These are phyloP conservation scores for Gopherus evgoodei DNA, from an alignment of 2,113 vertebrate genomes.

Conservation along the genomic window DNA sequence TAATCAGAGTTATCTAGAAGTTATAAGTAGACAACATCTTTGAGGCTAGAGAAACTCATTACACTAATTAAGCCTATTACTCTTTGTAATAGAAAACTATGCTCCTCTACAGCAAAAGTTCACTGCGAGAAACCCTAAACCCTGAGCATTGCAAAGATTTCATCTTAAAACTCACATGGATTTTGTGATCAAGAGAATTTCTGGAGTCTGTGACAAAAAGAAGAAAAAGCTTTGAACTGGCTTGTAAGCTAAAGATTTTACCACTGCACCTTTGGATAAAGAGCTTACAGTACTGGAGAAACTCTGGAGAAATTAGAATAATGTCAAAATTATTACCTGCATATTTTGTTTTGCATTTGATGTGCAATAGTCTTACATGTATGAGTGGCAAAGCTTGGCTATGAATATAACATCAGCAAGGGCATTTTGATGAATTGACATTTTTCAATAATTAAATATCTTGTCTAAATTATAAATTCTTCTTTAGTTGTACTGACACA, in stretches of 20 bases:
- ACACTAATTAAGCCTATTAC: not conserved
- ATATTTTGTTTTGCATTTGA: not conserved
- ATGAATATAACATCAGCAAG: not conserved
- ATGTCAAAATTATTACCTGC: not conserved
- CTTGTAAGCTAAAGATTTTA: not conserved
- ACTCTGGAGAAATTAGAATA: not conserved
- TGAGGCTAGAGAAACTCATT: not conserved
- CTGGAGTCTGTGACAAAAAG: not conserved
- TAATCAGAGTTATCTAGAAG: not conserved
- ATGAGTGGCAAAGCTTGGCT: not conserved
- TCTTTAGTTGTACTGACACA: not conserved
- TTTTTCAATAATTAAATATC: not conserved
- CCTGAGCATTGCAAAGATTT: not conserved
- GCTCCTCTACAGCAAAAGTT: not conserved
- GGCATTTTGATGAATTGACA: not conserved
- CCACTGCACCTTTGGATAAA: not conserved
- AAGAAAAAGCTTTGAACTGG: not conserved
- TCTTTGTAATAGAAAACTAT: not conserved
- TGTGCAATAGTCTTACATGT: not conserved
- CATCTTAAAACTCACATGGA: not conserved
- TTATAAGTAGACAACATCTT: not conserved
- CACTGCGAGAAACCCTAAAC: not conserved
- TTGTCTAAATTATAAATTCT: not conserved
- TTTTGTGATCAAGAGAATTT: not conserved
- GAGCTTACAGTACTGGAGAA: not conserved